phyloP scores from a whole-genome alignment of 2,797 vertebrate genomes.

The Anguilla obscura region DNA sequence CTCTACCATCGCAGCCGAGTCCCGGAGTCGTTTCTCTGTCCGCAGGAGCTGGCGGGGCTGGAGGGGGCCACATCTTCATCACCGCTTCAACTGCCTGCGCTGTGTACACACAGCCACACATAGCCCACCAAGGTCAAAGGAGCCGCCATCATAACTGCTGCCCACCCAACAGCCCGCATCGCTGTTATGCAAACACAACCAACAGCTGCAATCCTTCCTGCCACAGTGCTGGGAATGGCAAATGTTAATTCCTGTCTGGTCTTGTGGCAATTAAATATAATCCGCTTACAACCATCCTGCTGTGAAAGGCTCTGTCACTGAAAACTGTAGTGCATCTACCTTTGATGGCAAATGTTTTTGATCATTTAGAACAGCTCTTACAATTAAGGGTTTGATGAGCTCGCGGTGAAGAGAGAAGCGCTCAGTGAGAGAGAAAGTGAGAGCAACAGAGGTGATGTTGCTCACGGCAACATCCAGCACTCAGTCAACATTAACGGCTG shows the following conservation, averaged over 20 bases:
- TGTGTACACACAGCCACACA: slow-evolving; percentile 19
- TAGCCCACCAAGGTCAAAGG: slow-evolving; percentile 8
- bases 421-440: background rate
- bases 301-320: background rate
- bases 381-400: background rate
- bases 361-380: background rate
- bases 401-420: background rate
- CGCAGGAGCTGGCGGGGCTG: slow-evolving; percentile 21
- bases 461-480: background rate
- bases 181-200: background rate
- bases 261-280: slow-evolving; percentile 16
- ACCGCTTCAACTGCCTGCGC: slow-evolving; percentile 60
- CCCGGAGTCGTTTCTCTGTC: slow-evolving; percentile 39
- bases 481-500: background rate
- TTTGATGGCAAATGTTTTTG: background rate
- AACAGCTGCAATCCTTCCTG: background rate
- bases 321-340: background rate
- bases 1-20: slow-evolving; percentile 21
- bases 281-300: slow-evolving; percentile 16
- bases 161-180: background rate
- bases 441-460: background rate
- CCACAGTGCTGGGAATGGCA: background rate
- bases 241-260: slow-evolving; percentile 20
- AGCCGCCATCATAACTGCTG: background rate
- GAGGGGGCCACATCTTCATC: slow-evolving; percentile 76